phyloP scores from a whole-genome alignment of 2,113 vertebrate species.

The Deroptyus accipitrinus region DNA sequence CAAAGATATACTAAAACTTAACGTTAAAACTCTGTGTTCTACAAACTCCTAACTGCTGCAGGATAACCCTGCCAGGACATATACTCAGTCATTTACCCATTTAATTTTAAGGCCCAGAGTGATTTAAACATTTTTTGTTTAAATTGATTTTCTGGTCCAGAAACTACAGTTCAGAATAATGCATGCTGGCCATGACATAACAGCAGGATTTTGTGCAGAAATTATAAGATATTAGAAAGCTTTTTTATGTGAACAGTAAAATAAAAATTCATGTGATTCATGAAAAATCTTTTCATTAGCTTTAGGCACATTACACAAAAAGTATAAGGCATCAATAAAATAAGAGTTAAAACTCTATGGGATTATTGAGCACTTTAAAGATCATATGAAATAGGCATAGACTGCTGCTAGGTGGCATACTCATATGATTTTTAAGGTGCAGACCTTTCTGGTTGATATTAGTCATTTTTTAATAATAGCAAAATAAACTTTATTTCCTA shows the following conservation, averaged over 20 bases:
- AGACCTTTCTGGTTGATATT: not conserved
- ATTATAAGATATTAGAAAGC: not conserved
- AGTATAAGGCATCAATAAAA: constrained; percentile 17
- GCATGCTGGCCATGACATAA: not conserved
- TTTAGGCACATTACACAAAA: not conserved
- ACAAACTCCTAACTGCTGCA: not conserved
- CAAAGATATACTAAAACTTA: not conserved
- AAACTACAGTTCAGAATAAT: not conserved
- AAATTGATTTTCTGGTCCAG: not conserved
- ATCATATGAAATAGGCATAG: not conserved
- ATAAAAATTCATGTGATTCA: constrained; percentile 3
- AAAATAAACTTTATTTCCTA: not conserved
- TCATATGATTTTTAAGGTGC: not conserved
- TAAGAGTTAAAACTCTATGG: constrained; percentile 25
- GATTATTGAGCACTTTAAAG: constrained; percentile 4
- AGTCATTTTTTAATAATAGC: not conserved
- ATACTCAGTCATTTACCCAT: not conserved
- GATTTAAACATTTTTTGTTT: not conserved
- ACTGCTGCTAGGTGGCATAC: not conserved
- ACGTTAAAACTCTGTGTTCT: not conserved
- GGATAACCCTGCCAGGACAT: not conserved
- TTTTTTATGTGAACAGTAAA: constrained; percentile 39
- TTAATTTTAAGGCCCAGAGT: not conserved
- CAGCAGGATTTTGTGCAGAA: not conserved
- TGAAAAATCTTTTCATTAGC: constrained; percentile 5